Conservation (phyloP, 1,140 invertebrate species). For the Caenorhabditis brenneri region DNA sequence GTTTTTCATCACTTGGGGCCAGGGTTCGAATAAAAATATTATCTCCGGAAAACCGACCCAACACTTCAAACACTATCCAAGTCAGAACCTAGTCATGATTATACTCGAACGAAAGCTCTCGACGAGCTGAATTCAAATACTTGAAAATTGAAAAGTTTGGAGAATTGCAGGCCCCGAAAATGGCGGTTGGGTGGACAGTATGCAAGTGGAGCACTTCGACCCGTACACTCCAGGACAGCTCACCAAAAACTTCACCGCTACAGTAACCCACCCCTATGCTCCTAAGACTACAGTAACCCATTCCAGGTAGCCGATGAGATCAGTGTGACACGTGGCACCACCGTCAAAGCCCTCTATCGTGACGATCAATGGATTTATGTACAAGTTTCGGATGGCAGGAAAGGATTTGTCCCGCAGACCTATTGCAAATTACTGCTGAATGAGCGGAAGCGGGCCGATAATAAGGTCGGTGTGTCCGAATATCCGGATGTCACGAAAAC, state of each 20-base stretch:
- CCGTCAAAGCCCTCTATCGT: constrained; percentile 39
- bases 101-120: too few species aligned
- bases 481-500: not conserved
- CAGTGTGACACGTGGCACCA: constrained; percentile 25
- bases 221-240: constrained; percentile 15
- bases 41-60: too few species aligned
- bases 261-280: not conserved
- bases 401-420: constrained; percentile 34
- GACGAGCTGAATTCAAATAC: too few species aligned
- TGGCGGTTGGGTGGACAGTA: constrained; percentile 27
- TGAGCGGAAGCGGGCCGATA: not conserved
- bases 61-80: too few species aligned
- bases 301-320: constrained; percentile 44
- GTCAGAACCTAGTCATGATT: too few species aligned
- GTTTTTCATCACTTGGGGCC: too few species aligned
- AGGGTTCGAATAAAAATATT: too few species aligned
- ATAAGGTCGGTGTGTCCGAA: not conserved
- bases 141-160: too few species aligned
- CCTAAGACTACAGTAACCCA: not conserved
- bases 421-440: not conserved
- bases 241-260: constrained; percentile 17
- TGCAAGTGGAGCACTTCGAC: constrained; percentile 22
- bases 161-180: not conserved
- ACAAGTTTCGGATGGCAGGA: constrained; percentile 27
- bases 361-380: constrained; percentile 49